phyloP scores from a whole-genome alignment of 1,140 invertebrate genomes.

The Drosophila jambulina region DNA sequence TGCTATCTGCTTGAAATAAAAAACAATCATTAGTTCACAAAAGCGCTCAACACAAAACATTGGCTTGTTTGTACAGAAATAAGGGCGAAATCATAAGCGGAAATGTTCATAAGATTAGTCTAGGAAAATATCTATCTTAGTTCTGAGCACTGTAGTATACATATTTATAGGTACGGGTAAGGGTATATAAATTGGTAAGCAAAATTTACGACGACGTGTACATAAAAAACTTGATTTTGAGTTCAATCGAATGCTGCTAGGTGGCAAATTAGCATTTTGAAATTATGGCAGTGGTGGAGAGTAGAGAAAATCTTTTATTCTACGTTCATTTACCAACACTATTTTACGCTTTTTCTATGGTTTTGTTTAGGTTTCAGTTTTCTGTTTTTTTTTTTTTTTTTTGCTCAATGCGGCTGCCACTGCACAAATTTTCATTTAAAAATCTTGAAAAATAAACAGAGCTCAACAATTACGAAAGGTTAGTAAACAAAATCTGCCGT shows the following conservation, averaged over 20 bases:
- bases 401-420: conserved; percentile 70
- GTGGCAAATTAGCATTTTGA: conserved; percentile 50
- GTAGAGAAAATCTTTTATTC: conserved; percentile 40
- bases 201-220: conserved; percentile 81
- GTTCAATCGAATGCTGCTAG: conserved; percentile 39
- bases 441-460: conserved; percentile 64
- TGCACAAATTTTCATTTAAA: conserved; percentile 54
- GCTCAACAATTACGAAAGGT: conserved; percentile 67
- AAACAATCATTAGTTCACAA: conserved; percentile 58
- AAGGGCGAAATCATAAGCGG: conserved; percentile 35
- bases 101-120: conserved; percentile 33
- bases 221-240: conserved; percentile 78
- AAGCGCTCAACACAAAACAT: conserved; percentile 61
- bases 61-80: conserved; percentile 48
- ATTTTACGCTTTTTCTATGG: conserved; percentile 54
- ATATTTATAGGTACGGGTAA: conserved; percentile 58
- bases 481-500: conserved; percentile 53
- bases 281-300: conserved; percentile 47
- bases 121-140: conserved; percentile 51
- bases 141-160: conserved; percentile 47
- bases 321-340: conserved; percentile 75
- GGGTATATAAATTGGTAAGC: conserved; percentile 43
- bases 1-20: conserved; percentile 70
- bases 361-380: conserved; percentile 21
- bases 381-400: conserved; percentile 9